These are phyloP conservation scores for Natator depressus DNA, from an alignment of 2,113 vertebrate species.

Conservation along the genomic window DNA sequence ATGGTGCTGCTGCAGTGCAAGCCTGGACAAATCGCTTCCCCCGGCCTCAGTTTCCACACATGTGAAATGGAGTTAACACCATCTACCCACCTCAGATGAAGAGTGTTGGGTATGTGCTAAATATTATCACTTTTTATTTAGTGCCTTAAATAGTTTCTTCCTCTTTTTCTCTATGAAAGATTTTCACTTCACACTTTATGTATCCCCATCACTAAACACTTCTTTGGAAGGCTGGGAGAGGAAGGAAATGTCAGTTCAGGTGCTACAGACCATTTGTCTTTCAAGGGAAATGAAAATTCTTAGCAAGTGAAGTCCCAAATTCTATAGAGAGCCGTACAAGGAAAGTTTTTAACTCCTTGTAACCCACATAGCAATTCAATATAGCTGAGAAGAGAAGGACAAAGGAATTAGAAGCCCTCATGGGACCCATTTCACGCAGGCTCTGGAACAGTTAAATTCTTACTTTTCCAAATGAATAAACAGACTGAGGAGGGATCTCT, in stretches of 20 bases:
- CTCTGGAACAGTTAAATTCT: neutral
- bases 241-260: slow-evolving; percentile 21
- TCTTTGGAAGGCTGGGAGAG: neutral
- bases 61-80: neutral
- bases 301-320: slow-evolving; percentile 5
- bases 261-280: neutral
- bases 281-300: slow-evolving; percentile 38
- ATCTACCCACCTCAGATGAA: neutral
- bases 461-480: neutral
- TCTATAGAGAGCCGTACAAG: neutral
- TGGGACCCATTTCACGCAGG: neutral
- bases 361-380: neutral
- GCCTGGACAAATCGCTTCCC: neutral
- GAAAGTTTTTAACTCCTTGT: neutral
- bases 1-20: neutral
- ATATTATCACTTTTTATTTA: neutral
- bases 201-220: neutral
- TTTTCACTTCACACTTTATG: neutral
- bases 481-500: neutral
- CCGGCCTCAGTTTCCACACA: neutral
- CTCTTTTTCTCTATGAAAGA: neutral
- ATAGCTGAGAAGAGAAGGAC: neutral
- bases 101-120: neutral
- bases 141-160: neutral
- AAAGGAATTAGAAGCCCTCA: neutral